Conservation (phyloP, 2,797 vertebrate genomes). For the Cyprinodon diabolis region DNA sequence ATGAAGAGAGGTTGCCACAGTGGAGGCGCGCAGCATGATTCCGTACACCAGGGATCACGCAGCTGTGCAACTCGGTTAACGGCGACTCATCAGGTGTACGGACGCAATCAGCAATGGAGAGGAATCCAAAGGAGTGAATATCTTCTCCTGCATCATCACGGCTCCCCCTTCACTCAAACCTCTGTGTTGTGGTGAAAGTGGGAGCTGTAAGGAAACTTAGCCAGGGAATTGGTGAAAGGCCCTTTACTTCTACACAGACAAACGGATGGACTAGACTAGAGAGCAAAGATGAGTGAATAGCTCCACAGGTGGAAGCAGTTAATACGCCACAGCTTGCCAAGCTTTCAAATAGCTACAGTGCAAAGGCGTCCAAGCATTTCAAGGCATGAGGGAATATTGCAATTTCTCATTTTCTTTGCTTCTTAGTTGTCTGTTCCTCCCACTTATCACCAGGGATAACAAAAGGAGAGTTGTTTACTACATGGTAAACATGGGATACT, state of each 20-base stretch:
- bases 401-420: constrained; percentile 46
- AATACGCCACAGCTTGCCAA: constrained; percentile 46
- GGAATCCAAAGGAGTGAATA: constrained; percentile 66
- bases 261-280: constrained; percentile 62
- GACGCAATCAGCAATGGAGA: constrained; percentile 65
- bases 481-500: constrained; percentile 26
- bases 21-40: constrained; percentile 52
- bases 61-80: constrained; percentile 75
- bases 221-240: constrained; percentile 37
- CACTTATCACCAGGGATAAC: constrained; percentile 53
- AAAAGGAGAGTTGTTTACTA: constrained; percentile 44
- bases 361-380: constrained; percentile 21
- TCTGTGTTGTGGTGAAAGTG: constrained; percentile 47
- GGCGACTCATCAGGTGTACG: constrained; percentile 71
- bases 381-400: constrained; percentile 42
- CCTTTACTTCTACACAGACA: constrained; percentile 57
- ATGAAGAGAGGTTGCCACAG: constrained; percentile 43
- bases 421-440: constrained; percentile 59
- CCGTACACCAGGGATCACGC: constrained; percentile 55
- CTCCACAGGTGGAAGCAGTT: constrained; percentile 62
- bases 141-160: constrained; percentile 64
- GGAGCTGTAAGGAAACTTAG: constrained; percentile 47
- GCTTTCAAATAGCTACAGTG: constrained; percentile 38
- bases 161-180: constrained; percentile 61
- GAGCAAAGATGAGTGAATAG: constrained; percentile 40